Percentiles rank a stretch among this genome's conserved stretches.
These are phyloP conservation scores for Ennomos erosarius DNA, from an alignment of 2,888 invertebrate genomes.

Conservation along the genomic window DNA sequence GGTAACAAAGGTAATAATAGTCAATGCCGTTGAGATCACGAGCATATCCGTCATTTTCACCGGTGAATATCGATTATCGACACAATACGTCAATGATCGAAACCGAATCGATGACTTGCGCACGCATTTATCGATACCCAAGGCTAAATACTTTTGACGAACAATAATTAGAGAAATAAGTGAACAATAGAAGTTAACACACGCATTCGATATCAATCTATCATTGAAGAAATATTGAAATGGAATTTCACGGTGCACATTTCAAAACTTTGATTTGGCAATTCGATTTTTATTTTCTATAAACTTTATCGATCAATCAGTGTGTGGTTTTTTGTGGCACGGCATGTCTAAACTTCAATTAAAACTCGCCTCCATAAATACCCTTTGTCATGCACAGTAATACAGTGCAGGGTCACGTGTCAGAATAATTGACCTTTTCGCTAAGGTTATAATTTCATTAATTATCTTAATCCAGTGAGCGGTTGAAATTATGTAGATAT, in stretches of 20 bases:
- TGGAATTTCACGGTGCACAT: constrained; percentile 40
- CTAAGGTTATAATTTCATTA: constrained; percentile 62
- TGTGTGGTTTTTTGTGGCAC: constrained; percentile 11
- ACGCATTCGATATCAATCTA: constrained; percentile 34
- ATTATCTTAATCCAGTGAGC: constrained; percentile 55
- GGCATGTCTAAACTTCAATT: constrained; percentile 25
- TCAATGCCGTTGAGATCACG: constrained; percentile 77
- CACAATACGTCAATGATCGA: constrained; percentile 64
- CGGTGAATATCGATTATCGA: constrained; percentile 62
- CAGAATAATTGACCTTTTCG: constrained; percentile 59
- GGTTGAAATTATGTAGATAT: constrained; percentile 20
- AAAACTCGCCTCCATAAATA: constrained; percentile 14
- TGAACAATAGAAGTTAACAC: constrained; percentile 44
- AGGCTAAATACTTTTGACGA: constrained; percentile 56
- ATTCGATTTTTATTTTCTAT: constrained; percentile 21
- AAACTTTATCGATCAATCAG: constrained; percentile 36
- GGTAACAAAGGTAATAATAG: constrained; percentile 66
- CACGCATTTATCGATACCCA: constrained; percentile 55
- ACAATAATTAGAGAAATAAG: constrained; percentile 49
- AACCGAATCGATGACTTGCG: constrained; percentile 57
- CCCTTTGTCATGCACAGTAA: constrained; percentile 25
- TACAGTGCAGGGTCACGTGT: constrained; percentile 46
- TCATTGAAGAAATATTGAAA: constrained; percentile 37
- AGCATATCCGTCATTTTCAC: constrained; percentile 65
- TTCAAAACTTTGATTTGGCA: constrained; percentile 35